Percentiles rank a stretch among this genome's conserved stretches.
phyloP scores from a whole-genome alignment of 2,888 invertebrate species.

The Pycnomerus fuliginosus region DNA sequence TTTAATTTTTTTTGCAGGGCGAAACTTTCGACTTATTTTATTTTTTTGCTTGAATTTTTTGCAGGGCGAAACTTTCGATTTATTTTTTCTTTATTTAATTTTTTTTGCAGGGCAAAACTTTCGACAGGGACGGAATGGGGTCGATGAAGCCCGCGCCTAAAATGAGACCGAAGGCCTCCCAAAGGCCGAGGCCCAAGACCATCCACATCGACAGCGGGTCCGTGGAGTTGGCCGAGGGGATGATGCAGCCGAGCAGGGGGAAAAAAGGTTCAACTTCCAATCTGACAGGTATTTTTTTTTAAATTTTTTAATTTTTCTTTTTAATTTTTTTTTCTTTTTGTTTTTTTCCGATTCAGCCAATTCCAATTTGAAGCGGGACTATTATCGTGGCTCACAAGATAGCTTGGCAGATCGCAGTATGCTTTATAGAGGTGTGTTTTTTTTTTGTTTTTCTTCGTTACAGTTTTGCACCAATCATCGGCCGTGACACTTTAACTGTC shows the following conservation, averaged over 20 bases:
- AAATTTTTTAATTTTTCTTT: constrained; percentile 19
- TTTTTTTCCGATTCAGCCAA: constrained; percentile 44
- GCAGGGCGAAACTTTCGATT: not conserved
- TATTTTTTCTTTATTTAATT: not conserved
- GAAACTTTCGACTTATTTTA: no score
- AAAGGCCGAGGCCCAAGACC: constrained; percentile 82
- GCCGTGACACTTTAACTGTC: no score
- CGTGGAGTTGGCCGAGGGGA: constrained; percentile 75
- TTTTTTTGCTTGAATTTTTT: no score
- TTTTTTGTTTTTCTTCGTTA: constrained; percentile 19
- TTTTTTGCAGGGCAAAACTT: constrained; percentile 68
- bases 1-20: constrained; percentile 11
- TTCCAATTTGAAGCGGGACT: constrained; percentile 80
- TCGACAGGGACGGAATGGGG: constrained; percentile 69
- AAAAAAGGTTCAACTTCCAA: constrained; percentile 83
- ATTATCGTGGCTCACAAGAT: constrained; percentile 90
- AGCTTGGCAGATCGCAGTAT: constrained; percentile 71
- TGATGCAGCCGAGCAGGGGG: constrained; percentile 68
- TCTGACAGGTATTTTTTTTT: constrained; percentile 66
- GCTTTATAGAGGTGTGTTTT: constrained; percentile 71
- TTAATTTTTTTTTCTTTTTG: constrained; percentile 31
- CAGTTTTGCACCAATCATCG: no score
- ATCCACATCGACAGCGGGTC: constrained; percentile 85
- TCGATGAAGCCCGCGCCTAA: constrained; percentile 63
- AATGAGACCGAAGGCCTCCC: constrained; percentile 63